These are phyloP conservation scores for Monoplex corrugatus DNA, from an alignment of 2,888 invertebrate genomes.

Conservation along the genomic window DNA sequence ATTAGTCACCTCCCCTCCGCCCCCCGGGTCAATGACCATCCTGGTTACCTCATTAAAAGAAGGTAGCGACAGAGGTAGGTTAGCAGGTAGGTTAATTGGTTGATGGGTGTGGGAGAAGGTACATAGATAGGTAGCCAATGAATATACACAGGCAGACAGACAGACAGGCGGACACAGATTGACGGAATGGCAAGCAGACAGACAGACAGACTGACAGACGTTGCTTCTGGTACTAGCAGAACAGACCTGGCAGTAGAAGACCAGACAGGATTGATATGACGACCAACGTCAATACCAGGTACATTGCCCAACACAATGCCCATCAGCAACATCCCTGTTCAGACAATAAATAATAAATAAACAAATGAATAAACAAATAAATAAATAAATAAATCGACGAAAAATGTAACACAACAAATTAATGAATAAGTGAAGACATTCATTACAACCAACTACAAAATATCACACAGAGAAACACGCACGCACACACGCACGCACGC, in stretches of 20 bases:
- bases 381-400: not conserved
- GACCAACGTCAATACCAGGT: constrained; percentile 74
- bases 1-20: no score
- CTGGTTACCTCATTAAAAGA: no score
- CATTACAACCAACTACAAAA: not conserved
- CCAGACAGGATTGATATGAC: constrained; percentile 73
- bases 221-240: not conserved
- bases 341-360: not conserved
- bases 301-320: constrained; percentile 78
- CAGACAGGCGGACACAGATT: not conserved
- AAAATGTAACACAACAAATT: not conserved
- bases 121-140: no score
- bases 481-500: constrained; percentile 26
- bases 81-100: no score
- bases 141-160: not conserved
- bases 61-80: no score
- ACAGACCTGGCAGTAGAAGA: constrained; percentile 75
- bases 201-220: no score
- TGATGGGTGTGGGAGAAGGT: no score
- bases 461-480: constrained; percentile 7
- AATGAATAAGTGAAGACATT: not conserved
- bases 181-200: no score
- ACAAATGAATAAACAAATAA: no score
- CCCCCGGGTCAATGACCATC: no score
- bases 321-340: constrained; percentile 77